Conservation (phyloP, 2,797 vertebrate species). For the Tenualosa ilisha region DNA sequence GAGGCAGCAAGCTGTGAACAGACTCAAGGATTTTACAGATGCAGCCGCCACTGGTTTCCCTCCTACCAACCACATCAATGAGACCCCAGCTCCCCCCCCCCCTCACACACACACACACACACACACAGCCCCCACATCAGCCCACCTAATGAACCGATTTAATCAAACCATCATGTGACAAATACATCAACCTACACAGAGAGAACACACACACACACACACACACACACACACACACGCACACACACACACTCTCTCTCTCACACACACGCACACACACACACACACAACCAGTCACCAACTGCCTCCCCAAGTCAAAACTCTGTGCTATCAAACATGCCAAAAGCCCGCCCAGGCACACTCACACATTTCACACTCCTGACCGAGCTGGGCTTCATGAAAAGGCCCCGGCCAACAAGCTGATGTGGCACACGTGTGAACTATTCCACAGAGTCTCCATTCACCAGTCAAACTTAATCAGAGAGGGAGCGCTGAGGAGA, state of each 20-base stretch:
- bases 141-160: conserved; percentile 69
- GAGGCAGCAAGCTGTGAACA: conserved; percentile 65
- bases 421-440: conserved; percentile 1
- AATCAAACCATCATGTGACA: conserved; percentile 52
- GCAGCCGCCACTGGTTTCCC: conserved; percentile 62
- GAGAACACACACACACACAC: neutral
- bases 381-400: neutral
- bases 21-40: conserved; percentile 69
- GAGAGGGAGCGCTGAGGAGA: neutral
- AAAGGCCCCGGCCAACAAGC: neutral
- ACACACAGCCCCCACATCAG: conserved; percentile 54
- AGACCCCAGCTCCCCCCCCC: conserved; percentile 48
- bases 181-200: neutral
- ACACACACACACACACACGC: neutral
- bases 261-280: neutral
- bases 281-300: neutral
- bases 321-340: neutral
- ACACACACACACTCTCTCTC: neutral
- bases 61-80: conserved; percentile 76
- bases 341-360: neutral
- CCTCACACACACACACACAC: conserved; percentile 60
- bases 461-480: conserved; percentile 21
- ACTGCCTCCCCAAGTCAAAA: neutral
- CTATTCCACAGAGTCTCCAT: neutral
- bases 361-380: neutral